phyloP scores from a whole-genome alignment of 2,113 vertebrate species.

The Callionymus lyra region DNA sequence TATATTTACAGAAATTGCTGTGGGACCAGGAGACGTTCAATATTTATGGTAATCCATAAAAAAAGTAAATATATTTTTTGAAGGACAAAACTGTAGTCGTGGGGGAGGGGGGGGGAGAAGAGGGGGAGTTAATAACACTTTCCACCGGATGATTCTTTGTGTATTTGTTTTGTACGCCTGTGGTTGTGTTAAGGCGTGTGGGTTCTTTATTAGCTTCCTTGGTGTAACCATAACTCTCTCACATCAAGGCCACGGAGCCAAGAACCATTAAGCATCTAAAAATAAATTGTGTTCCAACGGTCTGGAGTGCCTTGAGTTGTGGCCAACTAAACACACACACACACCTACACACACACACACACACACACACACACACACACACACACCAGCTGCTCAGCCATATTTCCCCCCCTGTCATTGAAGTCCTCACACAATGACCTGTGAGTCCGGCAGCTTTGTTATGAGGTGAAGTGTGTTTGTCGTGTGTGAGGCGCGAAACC shows the following conservation, averaged over 20 bases:
- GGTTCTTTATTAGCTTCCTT: not conserved
- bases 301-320: conserved; percentile 22
- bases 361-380: not conserved
- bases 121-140: no score
- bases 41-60: no score
- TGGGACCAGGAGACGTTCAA: no score
- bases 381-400: conserved; percentile 17
- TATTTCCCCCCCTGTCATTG: conserved; percentile 27
- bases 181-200: conserved; percentile 1
- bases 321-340: conserved; percentile 6
- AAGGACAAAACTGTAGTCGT: no score
- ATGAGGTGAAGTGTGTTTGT: conserved; percentile 6
- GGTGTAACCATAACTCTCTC: not conserved
- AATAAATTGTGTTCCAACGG: conserved; percentile 22
- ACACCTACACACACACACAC: no score
- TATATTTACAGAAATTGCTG: no score
- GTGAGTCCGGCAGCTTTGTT: conserved; percentile 17
- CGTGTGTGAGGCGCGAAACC: not conserved
- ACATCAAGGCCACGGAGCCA: conserved; percentile 11
- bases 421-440: conserved; percentile 17
- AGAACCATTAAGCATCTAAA: conserved; percentile 28
- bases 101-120: no score
- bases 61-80: no score
- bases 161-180: not conserved
- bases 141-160: no score